Percentiles rank a stretch among this genome's conserved stretches.
Conservation (phyloP, 23 tunicate genomes). For the Halocynthia roretzi region DNA sequence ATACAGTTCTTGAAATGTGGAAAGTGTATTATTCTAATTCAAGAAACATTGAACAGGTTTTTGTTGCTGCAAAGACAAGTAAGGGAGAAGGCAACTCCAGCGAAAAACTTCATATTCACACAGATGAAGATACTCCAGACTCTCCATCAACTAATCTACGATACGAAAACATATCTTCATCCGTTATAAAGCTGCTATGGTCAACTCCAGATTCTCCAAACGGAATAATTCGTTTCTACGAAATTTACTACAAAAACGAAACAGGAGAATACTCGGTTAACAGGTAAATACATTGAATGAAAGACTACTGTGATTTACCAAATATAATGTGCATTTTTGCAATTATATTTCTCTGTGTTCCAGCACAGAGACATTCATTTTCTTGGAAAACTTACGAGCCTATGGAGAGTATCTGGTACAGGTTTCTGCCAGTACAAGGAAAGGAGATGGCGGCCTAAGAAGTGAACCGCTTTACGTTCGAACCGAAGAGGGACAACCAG, state of each 20-base stretch:
- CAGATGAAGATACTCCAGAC: slow-evolving; percentile 62
- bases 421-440: slow-evolving; percentile 40
- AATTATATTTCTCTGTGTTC: slow-evolving; percentile 4
- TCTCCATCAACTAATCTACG: slow-evolving; percentile 27
- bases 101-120: slow-evolving; percentile 11
- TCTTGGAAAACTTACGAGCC: slow-evolving; percentile 26
- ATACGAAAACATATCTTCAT: slow-evolving; percentile 37
- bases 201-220: slow-evolving; percentile 36
- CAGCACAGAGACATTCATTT: slow-evolving; percentile 30
- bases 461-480: slow-evolving; percentile 31
- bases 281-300: slow-evolving; percentile 7
- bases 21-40: not conserved
- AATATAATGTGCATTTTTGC: not conserved
- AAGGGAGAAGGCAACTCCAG: slow-evolving; percentile 50
- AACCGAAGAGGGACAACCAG: slow-evolving; percentile 60
- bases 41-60: slow-evolving; percentile 18
- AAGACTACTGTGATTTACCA: not conserved
- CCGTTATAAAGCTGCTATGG: slow-evolving; percentile 32
- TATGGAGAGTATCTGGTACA: slow-evolving; percentile 34
- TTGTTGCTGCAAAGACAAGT: slow-evolving; percentile 30
- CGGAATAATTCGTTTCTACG: slow-evolving; percentile 35
- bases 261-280: slow-evolving; percentile 5
- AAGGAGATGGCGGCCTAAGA: slow-evolving; percentile 18
- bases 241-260: slow-evolving; percentile 27
- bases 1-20: not conserved